A percentile compares a stretch with the other conserved stretches of the same genome.
Evolutionary conservation across 92 coral and sea anemone species (phyloP).

Genomic region (Montipora capitata): DNA sequence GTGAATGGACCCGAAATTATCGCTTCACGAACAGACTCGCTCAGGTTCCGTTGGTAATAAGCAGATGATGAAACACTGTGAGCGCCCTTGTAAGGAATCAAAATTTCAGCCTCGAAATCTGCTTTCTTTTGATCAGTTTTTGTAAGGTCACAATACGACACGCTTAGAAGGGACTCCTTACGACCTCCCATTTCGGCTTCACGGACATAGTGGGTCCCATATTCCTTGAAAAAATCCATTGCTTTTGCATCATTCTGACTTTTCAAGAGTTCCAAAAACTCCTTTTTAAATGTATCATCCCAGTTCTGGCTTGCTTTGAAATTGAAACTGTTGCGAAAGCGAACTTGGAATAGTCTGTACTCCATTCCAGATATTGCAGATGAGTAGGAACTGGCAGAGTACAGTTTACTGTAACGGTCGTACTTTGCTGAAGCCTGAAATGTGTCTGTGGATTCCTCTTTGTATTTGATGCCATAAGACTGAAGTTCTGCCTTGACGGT

Average conservation of each 20-base stretch:
- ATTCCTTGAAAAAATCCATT: neutral
- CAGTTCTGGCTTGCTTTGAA: too few relatives aligned
- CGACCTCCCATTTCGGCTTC: slow-evolving; percentile 21
- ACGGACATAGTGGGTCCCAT: neutral
- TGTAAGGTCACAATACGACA: neutral
- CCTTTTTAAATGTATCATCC: neutral
- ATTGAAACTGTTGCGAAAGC: too few relatives aligned
- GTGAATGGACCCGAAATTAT: too few relatives aligned
- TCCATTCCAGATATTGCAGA: slow-evolving; percentile 7
- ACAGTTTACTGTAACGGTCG: neutral
- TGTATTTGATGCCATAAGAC: slow-evolving; percentile 6
- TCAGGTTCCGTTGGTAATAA: neutral
- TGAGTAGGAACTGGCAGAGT: neutral
- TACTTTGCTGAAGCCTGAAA: slow-evolving; percentile 5
- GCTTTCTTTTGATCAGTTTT: neutral
- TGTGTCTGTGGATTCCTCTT: neutral
- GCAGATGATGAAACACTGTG: neutral
- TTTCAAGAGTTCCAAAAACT: neutral
- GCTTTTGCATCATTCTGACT: neutral
- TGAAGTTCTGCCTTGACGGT: neutral
- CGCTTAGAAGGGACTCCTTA: neutral
- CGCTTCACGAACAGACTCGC: too few relatives aligned
- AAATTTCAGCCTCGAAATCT: neutral
- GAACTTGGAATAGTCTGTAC: neutral
- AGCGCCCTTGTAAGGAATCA: neutral